Conservation (phyloP, 2,888 invertebrate genomes). For the Minunthozetes semirufus region DNA sequence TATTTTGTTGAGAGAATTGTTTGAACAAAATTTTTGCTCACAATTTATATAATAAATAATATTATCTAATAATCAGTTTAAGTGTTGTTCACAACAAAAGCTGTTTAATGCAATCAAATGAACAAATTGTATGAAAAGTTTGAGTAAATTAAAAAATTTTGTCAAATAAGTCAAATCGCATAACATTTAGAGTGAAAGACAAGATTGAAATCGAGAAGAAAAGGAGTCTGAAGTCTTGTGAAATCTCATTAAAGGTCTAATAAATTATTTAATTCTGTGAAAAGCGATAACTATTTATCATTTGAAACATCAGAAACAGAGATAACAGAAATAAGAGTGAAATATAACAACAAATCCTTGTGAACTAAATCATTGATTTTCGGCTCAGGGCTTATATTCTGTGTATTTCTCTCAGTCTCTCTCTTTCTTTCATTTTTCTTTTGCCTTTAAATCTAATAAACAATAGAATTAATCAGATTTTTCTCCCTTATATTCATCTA, state of each 20-base stretch:
- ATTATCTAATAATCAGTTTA: too few species aligned
- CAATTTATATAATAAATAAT: too few species aligned
- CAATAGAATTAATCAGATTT: slow-evolving; percentile 24
- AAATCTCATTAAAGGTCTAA: neutral
- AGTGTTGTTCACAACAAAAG: too few species aligned
- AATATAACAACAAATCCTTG: slow-evolving; percentile 25
- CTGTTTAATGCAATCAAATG: neutral
- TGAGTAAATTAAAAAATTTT: neutral
- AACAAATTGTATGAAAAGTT: neutral
- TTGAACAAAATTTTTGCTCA: too few species aligned
- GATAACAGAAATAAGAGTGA: neutral
- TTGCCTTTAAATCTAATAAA: neutral
- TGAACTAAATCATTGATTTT: slow-evolving; percentile 24
- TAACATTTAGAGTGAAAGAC: neutral
- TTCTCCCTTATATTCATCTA: neutral
- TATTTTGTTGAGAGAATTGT: too few species aligned
- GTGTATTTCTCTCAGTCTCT: neutral
- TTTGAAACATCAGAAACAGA: slow-evolving; percentile 24
- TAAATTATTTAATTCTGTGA: slow-evolving; percentile 23
- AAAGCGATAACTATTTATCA: slow-evolving; percentile 25
- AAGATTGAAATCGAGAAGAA: neutral
- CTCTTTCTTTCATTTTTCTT: neutral
- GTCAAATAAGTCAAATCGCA: neutral
- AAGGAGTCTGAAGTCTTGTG: neutral
- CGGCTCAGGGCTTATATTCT: neutral